Evolutionary conservation across 2,888 invertebrate genomes (phyloP), one percentile per base, ranked within the genome.

Genomic region (Tetheella fluctuosa): DNA sequence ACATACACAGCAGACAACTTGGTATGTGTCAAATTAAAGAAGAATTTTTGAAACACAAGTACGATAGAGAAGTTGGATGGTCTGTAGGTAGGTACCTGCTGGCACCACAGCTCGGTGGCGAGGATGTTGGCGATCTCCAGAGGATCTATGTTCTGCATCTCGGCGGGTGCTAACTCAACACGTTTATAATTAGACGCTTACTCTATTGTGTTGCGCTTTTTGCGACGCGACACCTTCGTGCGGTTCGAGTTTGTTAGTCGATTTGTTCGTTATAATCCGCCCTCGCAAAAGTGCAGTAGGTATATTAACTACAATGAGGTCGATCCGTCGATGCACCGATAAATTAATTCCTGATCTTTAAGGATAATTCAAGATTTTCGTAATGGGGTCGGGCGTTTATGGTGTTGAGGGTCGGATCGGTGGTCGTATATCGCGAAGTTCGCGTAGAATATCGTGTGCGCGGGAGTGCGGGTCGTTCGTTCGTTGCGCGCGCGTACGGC

Each of bases 51-150:
- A 48, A 48, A 48, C 3, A 20, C 20, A n/a, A n/a, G n/a, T n/a
- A 48, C 8, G 42, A 17, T n/a, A 48, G 20, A 48, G 23, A 34
- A 1, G 34, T 20, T 59, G 61, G 63, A 62, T 73, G 55, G 55
- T n/a, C 5, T 13, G 67, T 95, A 25, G 25, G 25, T 25, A 25
- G 25, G 25, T 25, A 96, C 96, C 95, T 97, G 97, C 91, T 97
- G 96, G 94, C 96, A 96, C 94, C 96, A 96, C 86, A 96, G 94
- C 94, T 97, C 97, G 87, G 96, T 96, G 84, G 97, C 96, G 83
- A 97, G 94, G 91, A 97, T 96, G 93, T 95, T 96, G 80, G 96
- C 96, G 87, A 97, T 96, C 94, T 97, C 97, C 94, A 95, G 95
- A 86, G 96, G 96, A 94, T 97, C 97, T 94, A 97, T 95, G 86